Conservation (phyloP, 23 tunicate genomes). For the Botrylloides violaceus region DNA sequence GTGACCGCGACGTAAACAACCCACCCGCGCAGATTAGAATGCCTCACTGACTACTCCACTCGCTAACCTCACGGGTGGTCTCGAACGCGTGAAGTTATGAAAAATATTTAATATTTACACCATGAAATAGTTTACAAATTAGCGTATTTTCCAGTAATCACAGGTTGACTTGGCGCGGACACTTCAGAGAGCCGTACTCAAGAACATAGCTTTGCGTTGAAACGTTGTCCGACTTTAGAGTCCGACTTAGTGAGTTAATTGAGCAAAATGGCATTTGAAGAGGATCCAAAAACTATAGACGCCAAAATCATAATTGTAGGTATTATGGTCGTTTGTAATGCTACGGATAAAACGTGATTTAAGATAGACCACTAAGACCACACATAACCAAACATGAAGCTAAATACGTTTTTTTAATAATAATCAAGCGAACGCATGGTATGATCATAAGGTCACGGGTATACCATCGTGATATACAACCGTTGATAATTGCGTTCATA, state of each 20-base stretch:
- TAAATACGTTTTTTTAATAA: no score
- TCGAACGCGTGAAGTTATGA: neutral
- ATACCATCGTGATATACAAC: no score
- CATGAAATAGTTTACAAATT: neutral
- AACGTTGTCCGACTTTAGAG: no score
- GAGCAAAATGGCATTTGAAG: neutral
- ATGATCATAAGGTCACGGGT: no score
- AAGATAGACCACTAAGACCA: neutral
- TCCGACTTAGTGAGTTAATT: neutral
- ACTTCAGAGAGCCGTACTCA: neutral
- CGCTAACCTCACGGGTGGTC: neutral
- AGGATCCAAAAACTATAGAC: neutral
- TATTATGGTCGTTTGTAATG: neutral
- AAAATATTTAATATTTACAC: neutral
- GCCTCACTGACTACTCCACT: neutral
- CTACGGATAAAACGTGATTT: neutral
- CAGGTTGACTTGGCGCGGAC: neutral
- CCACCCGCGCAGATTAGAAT: neutral
- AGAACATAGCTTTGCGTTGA: neutral
- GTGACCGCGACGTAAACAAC: conserved; percentile 2
- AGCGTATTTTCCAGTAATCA: neutral
- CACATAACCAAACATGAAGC: neutral
- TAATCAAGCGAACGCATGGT: no score
- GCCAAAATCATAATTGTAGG: neutral
- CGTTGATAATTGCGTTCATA: no score